Base-by-base conservation (phyloP, 2,888 invertebrate species). In the Athalia circularis region DNA sequence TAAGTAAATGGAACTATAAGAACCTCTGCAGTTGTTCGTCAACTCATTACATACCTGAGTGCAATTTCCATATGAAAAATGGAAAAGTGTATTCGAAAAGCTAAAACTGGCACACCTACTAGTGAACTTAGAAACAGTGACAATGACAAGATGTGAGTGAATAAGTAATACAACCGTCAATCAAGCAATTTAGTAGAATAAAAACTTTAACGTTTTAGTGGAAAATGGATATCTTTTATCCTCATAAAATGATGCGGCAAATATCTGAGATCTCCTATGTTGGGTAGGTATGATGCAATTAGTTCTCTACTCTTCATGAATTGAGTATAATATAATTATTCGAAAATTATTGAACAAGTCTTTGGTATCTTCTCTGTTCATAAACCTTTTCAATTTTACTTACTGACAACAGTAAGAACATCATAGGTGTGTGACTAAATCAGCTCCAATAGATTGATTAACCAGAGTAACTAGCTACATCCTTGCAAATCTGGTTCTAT, bases 221-320 rank as follows among this genome's bases (percentile, higher is more conserved):
- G 59, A 79, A 80, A 11, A 82, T 82, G 82, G 81, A 81, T 78
- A 67, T 74, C 0, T 79, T 82, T 67, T 79, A 79, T 45, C 79
- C 81, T 3, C 86, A 85, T 67, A 86, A 86, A 80, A 84, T 88
- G 82, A 87, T 89, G 85, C 82, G 90, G 79, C 89, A 90, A 80
- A 87, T 90, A 79, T 90, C 90, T 4, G 88, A 90, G 80, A 87
- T 90, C 76, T 90, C 90, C 43, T 90, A 89, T 59, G 89, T 90
- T 3, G 90, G 89, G 89, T 89, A 84, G 77, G 89, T 87, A 76
- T 67, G n/a, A 64, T 4, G 4, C 4, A 62, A 62, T 8, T 29
- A 29, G 29, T 29, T 29, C 29, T 29, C 29, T 29, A 29, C 29
- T 29, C 29, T 29, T 29, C 29, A 29, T 29, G 29, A 29, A 29